These are phyloP conservation scores for Hydractinia echinata DNA, from an alignment of 30 jellyfish, hydroid and myxozoan genomes.

Conservation along the genomic window DNA sequence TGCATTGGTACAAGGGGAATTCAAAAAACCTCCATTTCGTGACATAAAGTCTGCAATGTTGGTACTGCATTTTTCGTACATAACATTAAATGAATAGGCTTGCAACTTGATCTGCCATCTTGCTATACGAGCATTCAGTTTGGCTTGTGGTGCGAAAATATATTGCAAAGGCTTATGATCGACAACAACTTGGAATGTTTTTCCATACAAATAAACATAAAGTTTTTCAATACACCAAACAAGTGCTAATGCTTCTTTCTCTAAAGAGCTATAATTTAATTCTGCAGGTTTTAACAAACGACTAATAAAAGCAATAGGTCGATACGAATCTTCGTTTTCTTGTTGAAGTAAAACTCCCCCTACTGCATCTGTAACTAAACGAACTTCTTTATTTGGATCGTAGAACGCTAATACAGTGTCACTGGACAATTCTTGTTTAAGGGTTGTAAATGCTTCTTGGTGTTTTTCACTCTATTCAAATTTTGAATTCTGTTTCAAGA, in stretches of 20 bases:
- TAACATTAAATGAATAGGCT: not conserved
- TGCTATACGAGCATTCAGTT: not conserved
- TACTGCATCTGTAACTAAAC: conserved; percentile 29
- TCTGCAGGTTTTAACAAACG: conserved; percentile 34
- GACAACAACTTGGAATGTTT: conserved; percentile 3
- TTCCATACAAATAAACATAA: conserved; percentile 15
- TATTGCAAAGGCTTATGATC: conserved; percentile 5
- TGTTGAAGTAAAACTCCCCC: conserved; percentile 25
- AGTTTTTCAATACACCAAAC: conserved; percentile 32
- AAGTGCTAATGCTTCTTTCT: conserved; percentile 28
- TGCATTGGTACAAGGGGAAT: not conserved
- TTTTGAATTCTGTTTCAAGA: not conserved
- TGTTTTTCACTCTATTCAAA: conserved; percentile 13
- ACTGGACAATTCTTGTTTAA: conserved; percentile 3
- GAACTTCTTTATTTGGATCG: conserved; percentile 23
- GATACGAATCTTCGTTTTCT: conserved; percentile 1
- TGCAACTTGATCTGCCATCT: conserved; percentile 5
- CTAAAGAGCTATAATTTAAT: conserved; percentile 1
- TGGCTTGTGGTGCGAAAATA: not conserved
- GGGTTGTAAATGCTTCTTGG: conserved; percentile 3
- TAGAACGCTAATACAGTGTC: conserved; percentile 12
- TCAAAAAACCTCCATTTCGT: no score
- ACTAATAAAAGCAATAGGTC: conserved; percentile 20
- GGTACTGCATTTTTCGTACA: not conserved
- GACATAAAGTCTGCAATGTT: not conserved